Evolutionary conservation across 2,113 vertebrate genomes (phyloP).

Genomic region (Otocyon megalotis): DNA sequence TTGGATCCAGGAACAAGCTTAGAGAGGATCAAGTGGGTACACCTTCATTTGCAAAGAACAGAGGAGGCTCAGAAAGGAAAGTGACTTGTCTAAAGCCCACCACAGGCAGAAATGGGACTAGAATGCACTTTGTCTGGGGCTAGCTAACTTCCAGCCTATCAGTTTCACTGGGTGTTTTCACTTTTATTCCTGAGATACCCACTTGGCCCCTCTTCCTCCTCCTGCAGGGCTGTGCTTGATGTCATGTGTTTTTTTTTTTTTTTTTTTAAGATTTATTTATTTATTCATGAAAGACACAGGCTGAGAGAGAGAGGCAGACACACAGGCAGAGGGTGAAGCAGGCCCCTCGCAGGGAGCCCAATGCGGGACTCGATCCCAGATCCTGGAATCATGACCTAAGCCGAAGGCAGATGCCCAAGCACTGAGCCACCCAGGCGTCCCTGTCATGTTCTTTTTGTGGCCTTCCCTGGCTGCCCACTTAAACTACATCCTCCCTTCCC

Average conservation of each 20-base stretch:
- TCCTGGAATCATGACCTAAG: too few relatives aligned
- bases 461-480: neutral
- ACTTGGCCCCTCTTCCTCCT: neutral
- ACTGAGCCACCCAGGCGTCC: too few relatives aligned
- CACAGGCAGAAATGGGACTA: neutral
- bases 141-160: neutral
- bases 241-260: neutral
- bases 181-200: neutral
- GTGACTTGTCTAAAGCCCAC: neutral
- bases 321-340: too few relatives aligned
- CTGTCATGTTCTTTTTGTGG: neutral
- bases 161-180: neutral
- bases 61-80: neutral
- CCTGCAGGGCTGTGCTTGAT: neutral
- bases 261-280: too few relatives aligned
- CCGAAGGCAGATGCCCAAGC: too few relatives aligned
- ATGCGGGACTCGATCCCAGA: too few relatives aligned
- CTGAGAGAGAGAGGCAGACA: too few relatives aligned
- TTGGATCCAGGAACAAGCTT: neutral
- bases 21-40: neutral
- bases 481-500: neutral
- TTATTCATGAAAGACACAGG: too few relatives aligned
- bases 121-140: neutral
- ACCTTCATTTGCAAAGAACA: neutral
- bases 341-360: too few relatives aligned